These are phyloP conservation scores for Chelonia mydas DNA, from an alignment of 2,797 vertebrate species.

Conservation along the genomic window DNA sequence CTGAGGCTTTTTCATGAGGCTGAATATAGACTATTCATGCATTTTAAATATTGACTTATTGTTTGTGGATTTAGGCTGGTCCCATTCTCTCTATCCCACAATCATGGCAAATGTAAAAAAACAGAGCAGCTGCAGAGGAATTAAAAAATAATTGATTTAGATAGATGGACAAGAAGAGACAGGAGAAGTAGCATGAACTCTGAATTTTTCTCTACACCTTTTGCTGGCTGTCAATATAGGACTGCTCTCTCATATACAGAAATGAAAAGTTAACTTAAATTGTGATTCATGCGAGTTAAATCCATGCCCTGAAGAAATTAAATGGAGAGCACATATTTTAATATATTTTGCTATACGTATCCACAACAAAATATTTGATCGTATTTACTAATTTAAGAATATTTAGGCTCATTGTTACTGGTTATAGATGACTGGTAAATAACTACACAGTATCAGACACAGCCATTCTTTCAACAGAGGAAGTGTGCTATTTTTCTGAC, in stretches of 20 bases:
- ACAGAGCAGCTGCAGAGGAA: conserved; percentile 66
- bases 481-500: neutral
- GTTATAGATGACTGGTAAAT: conserved; percentile 6
- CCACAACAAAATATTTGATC: neutral
- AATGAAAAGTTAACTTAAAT: conserved; percentile 53
- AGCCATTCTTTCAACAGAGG: conserved; percentile 12
- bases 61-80: conserved; percentile 32
- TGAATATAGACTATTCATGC: conserved; percentile 51
- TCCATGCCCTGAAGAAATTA: conserved; percentile 26
- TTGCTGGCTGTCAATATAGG: conserved; percentile 26
- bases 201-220: conserved; percentile 39
- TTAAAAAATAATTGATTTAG: conserved; percentile 70
- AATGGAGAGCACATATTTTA: neutral
- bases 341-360: conserved; percentile 17
- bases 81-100: neutral
- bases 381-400: conserved; percentile 37
- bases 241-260: conserved; percentile 38
- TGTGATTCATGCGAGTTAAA: conserved; percentile 30
- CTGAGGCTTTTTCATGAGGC: neutral
- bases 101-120: conserved; percentile 10
- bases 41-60: conserved; percentile 64
- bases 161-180: neutral
- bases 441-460: neutral
- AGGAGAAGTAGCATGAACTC: conserved; percentile 28
- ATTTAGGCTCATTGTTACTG: neutral